Conservation (phyloP, 64 coral and sea anemone species). For the Stichodactyla mertensii region DNA sequence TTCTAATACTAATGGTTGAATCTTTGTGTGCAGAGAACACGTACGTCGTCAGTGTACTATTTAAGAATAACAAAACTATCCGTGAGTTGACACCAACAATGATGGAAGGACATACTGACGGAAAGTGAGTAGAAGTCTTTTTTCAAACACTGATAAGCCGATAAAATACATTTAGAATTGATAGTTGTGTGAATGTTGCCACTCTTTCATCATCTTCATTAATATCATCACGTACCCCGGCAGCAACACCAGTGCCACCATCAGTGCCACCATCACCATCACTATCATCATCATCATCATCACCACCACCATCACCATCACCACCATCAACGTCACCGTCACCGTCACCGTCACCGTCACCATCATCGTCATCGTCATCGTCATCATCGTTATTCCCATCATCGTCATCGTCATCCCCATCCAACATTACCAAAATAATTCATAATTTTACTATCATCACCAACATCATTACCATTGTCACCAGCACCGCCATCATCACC, state of each 20-base stretch:
- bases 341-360: neutral
- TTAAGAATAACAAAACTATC: constrained; percentile 1
- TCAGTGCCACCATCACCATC: too few relatives aligned
- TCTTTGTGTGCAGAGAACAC: neutral
- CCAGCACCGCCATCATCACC: neutral
- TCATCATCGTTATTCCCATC: neutral
- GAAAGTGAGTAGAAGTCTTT: neutral
- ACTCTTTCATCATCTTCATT: too few relatives aligned
- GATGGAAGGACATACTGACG: neutral
- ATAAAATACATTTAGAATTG: too few relatives aligned
- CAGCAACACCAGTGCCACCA: too few relatives aligned
- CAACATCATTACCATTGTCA: neutral
- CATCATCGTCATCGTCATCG: neutral
- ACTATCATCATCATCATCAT: neutral
- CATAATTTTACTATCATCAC: too few relatives aligned
- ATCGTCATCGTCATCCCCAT: neutral
- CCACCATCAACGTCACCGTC: neutral
- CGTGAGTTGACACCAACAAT: neutral
- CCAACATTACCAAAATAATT: too few relatives aligned
- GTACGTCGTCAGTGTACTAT: neutral
- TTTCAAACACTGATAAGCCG: too few relatives aligned
- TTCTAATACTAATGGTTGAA: neutral
- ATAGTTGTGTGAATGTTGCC: too few relatives aligned
- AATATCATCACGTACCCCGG: too few relatives aligned
- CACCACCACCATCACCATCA: neutral